Evolutionary conservation across 2,888 invertebrate genomes (phyloP), one percentile per base, ranked within the genome.

Genomic region (Tuta absoluta): DNA sequence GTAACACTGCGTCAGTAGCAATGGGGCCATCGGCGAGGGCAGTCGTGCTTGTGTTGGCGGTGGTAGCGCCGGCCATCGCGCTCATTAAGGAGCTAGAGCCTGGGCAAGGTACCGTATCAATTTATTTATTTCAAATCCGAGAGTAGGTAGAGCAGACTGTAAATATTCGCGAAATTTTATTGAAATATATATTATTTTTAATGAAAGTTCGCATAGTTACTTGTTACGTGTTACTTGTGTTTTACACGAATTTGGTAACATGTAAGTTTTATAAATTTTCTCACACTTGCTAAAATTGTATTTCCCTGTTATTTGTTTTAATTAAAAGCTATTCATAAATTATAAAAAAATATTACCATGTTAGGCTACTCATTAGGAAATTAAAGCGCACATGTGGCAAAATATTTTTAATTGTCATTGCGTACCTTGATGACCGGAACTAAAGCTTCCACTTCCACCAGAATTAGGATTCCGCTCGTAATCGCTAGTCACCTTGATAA

Each of bases 1-100:
- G 66, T 62, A 59, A 65, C 59, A 59, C 17, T 12, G 23, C 24
- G 61, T 71, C 85, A 90, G 88, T 91, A 81, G 76, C 75, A 81
- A 91, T 91, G 91, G 83, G 81, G 76, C 77, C 82, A 81, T 79
- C 82, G 79, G 70, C 73, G 73, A 75, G 76, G 75, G 74, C 80
- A 72, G 80, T 87, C 74, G 87, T 84, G 74, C 70, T 89, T 45
- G 69, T 86, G 53, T 75, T 79, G 67, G 71, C 82, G 61, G 71
- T 77, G 53, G 72, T 82, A 17, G 77, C 74, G 63, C 72, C 81
- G 57, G 76, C 82, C 67, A 80, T 88, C 41, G 85, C 92, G 49
- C 78, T 91, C 60, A 71, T 89, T 71, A 89, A 89, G 70, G 72
- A 90, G 67, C 78, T 86, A 63, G 78, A 75, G 69, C 85, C 86